These are phyloP conservation scores for Cyanoliseus patagonus DNA, from an alignment of 2,113 vertebrate species.

Conservation along the genomic window DNA sequence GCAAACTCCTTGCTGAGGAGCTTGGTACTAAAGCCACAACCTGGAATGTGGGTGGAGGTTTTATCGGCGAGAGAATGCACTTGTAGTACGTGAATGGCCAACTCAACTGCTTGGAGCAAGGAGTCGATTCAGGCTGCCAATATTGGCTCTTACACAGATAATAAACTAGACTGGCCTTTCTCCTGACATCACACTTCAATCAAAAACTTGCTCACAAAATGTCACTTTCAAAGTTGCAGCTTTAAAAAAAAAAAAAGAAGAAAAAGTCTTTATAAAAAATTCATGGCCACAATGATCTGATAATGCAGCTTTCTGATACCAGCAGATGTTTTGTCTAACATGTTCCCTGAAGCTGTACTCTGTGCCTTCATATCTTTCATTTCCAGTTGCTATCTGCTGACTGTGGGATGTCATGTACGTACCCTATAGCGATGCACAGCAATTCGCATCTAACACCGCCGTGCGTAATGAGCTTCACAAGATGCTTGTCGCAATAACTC, in stretches of 20 bases:
- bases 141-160: conserved; percentile 14
- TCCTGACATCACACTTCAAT: conserved; percentile 76
- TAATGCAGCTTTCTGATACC: conserved; percentile 86
- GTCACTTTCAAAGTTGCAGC: conserved; percentile 83
- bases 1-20: not conserved
- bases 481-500: conserved; percentile 87
- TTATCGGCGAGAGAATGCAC: not conserved
- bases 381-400: conserved; percentile 88
- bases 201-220: conserved; percentile 78
- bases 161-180: conserved; percentile 68
- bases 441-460: conserved; percentile 80
- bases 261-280: conserved; percentile 85
- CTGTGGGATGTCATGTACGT: conserved; percentile 84
- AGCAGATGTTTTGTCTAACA: conserved; percentile 92
- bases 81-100: not conserved
- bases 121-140: conserved; percentile 7
- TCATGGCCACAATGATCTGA: conserved; percentile 86
- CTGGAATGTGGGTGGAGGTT: not conserved
- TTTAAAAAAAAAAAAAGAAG: conserved; percentile 42
- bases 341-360: conserved; percentile 86
- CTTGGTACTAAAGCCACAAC: not conserved
- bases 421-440: conserved; percentile 85
- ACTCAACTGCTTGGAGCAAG: not conserved
- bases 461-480: conserved; percentile 84
- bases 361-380: conserved; percentile 84